Percentiles rank a stretch among this genome's conserved stretches.
These are phyloP conservation scores for Bagarius yarrelli DNA, from an alignment of 2,113 vertebrate species.

Conservation along the genomic window DNA sequence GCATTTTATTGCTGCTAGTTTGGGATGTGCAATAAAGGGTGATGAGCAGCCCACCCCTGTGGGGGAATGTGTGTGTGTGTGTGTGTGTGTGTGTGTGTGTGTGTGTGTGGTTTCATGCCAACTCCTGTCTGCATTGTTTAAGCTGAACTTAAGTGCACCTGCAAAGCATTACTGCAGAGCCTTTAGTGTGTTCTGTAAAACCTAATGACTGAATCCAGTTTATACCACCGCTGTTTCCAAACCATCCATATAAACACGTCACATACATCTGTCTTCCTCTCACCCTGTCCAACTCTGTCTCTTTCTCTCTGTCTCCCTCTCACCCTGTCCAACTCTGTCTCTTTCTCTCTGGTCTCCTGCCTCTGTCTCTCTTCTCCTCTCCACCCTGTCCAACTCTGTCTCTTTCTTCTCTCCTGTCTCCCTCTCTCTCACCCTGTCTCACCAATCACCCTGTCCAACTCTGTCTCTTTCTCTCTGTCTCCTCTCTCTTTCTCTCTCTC, in stretches of 20 bases:
- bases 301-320: not conserved
- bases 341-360: too few relatives aligned
- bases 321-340: not conserved
- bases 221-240: constrained; percentile 46
- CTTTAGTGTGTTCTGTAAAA: constrained; percentile 53
- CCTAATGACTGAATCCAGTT: constrained; percentile 48
- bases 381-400: too few relatives aligned
- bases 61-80: constrained; percentile 4
- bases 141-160: constrained; percentile 62
- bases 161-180: constrained; percentile 55
- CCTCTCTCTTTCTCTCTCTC: too few relatives aligned
- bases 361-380: too few relatives aligned
- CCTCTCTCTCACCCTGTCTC: too few relatives aligned
- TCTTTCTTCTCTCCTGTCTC: not conserved
- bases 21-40: constrained; percentile 34
- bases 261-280: constrained; percentile 39
- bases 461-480: not conserved
- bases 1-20: constrained; percentile 32
- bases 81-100: not conserved
- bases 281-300: not conserved
- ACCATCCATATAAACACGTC: constrained; percentile 45
- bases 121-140: constrained; percentile 56
- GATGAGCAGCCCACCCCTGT: constrained; percentile 33
- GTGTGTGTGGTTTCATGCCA: constrained; percentile 55
- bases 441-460: too few relatives aligned